Evolutionary conservation across 2,113 vertebrate species (phyloP).

Genomic region (Shinisaurus crocodilurus): DNA sequence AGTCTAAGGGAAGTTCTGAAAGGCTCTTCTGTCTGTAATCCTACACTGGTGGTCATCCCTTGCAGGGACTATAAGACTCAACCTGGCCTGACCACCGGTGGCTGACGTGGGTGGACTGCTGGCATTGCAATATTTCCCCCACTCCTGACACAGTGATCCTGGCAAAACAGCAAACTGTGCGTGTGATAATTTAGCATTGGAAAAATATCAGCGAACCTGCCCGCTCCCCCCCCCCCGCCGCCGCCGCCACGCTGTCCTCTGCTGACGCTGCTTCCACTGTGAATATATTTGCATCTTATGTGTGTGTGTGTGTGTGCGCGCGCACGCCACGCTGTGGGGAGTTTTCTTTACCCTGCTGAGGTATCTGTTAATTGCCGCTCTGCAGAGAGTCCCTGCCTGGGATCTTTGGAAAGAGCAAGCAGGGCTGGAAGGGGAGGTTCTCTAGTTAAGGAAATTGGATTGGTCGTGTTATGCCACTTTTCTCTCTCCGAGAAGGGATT

Average conservation of each 20-base stretch:
- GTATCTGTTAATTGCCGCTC: constrained; percentile 12
- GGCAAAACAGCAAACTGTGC: background rate
- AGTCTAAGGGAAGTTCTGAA: background rate
- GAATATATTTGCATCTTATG: constrained; percentile 40
- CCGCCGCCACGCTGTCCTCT: background rate
- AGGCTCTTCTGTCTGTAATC: background rate
- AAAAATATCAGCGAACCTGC: background rate
- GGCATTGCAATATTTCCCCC: background rate
- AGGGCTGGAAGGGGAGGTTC: background rate
- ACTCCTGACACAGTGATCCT: background rate
- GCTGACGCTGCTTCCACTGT: background rate
- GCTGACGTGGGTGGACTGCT: background rate
- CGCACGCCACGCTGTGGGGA: background rate
- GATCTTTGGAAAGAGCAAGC: background rate
- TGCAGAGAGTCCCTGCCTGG: background rate
- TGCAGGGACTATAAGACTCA: background rate
- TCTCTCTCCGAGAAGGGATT: background rate
- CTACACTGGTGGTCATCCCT: background rate
- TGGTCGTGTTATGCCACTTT: background rate
- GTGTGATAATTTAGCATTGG: background rate
- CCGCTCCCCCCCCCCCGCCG: background rate
- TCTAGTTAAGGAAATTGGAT: background rate
- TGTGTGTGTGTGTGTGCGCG: background rate
- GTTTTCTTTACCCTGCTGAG: constrained; percentile 13
- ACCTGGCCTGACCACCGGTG: background rate